These are phyloP conservation scores for Tetraneura akinire DNA, from an alignment of 1,140 invertebrate species.

Conservation along the genomic window DNA sequence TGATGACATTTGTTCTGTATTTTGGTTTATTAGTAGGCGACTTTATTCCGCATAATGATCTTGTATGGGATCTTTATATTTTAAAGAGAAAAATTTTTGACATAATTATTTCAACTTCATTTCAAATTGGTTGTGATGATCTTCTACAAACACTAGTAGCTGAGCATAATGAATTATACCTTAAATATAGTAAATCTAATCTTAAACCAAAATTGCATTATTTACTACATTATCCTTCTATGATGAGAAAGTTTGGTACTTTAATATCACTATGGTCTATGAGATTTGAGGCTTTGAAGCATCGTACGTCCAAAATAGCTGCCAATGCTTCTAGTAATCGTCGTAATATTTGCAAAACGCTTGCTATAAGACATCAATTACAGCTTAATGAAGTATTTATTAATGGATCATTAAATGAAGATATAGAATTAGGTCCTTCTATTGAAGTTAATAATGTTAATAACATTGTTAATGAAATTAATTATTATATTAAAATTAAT, in stretches of 20 bases:
- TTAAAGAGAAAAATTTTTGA: too few relatives aligned
- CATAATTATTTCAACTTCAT: background rate
- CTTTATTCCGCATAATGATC: too few relatives aligned
- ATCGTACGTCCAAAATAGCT: background rate
- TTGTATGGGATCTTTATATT: too few relatives aligned
- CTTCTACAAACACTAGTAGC: background rate
- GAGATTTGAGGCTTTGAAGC: background rate
- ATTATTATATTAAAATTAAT: background rate
- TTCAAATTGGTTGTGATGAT: background rate
- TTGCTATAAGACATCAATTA: background rate
- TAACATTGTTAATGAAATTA: background rate
- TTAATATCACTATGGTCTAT: background rate
- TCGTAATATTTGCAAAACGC: background rate
- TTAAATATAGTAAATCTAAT: background rate
- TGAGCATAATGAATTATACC: background rate
- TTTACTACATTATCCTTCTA: background rate
- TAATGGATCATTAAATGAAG: background rate
- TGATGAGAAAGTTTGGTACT: slow-evolving; percentile 1
- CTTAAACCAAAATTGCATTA: slow-evolving; percentile 13
- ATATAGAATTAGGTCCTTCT: background rate
- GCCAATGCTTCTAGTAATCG: background rate
- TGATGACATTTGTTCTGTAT: too few relatives aligned
- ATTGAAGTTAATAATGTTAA: background rate
- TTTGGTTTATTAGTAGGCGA: too few relatives aligned
- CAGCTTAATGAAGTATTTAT: background rate